These are phyloP conservation scores for Cygnus olor DNA, from an alignment of 2,797 vertebrate species.

Conservation along the genomic window DNA sequence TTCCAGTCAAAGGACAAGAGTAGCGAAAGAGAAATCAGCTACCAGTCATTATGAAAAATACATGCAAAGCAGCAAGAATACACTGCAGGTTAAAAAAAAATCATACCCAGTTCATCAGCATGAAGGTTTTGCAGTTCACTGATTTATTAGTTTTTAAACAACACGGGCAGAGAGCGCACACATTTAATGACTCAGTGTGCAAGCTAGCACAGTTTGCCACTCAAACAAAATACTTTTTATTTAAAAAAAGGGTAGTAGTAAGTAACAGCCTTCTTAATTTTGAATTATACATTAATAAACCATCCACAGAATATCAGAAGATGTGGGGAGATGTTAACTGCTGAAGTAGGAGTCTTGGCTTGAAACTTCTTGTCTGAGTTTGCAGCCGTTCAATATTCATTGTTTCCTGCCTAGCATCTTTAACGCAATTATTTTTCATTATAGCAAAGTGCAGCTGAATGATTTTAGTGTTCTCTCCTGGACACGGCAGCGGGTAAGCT, in stretches of 20 bases:
- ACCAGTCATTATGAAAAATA: not conserved
- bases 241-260: not conserved
- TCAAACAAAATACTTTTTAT: not conserved
- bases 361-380: not conserved
- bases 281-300: not conserved
- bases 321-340: not conserved
- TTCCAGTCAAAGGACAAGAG: rapidly evolving
- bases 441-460: not conserved
- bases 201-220: not conserved
- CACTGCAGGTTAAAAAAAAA: not conserved
- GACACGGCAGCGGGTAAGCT: not conserved
- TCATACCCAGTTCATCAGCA: not conserved
- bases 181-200: not conserved
- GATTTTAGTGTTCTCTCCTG: not conserved
- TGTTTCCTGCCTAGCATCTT: not conserved
- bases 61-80: not conserved
- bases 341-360: not conserved
- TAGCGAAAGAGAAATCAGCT: not conserved
- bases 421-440: not conserved
- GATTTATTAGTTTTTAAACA: not conserved
- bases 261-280: not conserved
- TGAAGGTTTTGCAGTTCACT: not conserved
- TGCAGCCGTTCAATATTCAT: not conserved
- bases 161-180: not conserved
- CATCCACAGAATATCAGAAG: not conserved